Percentiles rank a stretch among this genome's conserved stretches.
Conservation (phyloP, 2,113 vertebrate genomes). For the Smithornis capensis region DNA sequence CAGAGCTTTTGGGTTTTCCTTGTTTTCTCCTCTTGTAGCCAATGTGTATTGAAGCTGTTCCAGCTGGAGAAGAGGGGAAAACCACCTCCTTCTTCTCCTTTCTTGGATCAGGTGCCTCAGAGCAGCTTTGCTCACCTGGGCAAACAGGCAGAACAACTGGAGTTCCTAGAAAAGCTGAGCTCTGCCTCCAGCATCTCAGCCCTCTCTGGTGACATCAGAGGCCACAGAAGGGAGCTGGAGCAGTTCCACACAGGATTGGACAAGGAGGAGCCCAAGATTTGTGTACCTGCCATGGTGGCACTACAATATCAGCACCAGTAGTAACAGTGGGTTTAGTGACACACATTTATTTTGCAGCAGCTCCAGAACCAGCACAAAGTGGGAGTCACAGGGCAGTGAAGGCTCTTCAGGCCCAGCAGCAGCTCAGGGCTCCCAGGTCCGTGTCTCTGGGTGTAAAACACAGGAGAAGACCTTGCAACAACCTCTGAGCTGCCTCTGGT, state of each 20-base stretch:
- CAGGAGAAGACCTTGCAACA: neutral
- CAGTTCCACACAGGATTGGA: neutral
- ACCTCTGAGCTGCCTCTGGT: neutral
- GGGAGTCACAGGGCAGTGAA: neutral
- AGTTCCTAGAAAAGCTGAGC: neutral
- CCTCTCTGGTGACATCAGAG: neutral
- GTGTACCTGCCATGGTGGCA: accelerated
- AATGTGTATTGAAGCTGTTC: neutral
- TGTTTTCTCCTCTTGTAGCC: neutral
- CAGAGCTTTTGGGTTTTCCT: neutral
- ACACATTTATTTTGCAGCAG: neutral
- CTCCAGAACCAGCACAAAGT: neutral
- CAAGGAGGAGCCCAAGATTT: neutral
- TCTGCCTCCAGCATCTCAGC: neutral
- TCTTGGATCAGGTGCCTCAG: neutral
- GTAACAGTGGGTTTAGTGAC: neutral
- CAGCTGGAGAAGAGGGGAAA: neutral
- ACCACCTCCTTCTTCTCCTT: neutral
- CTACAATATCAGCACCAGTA: neutral
- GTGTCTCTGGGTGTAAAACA: neutral
- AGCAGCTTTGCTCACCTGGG: neutral
- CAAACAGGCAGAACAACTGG: neutral
- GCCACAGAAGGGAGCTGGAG: neutral
- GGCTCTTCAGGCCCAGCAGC: neutral
- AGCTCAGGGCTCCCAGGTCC: neutral